Conservation (phyloP, 2,888 invertebrate genomes). For the Phengaris alcon region DNA sequence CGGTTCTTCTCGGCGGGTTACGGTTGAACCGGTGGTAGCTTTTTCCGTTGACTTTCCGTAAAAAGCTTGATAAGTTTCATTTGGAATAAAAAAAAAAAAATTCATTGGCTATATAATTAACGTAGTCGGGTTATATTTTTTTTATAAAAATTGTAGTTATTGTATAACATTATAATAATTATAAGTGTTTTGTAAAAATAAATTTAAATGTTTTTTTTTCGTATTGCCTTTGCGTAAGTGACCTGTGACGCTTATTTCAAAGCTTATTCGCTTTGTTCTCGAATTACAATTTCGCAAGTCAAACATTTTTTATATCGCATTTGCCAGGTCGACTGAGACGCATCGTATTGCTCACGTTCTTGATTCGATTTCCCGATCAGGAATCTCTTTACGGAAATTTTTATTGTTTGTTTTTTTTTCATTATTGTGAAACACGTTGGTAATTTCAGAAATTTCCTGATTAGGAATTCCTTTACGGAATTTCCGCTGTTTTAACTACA, state of each 20-base stretch:
- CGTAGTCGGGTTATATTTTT: too few relatives aligned
- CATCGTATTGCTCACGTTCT: neutral
- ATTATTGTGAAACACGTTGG: neutral
- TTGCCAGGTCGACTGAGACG: neutral
- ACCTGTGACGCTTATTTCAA: neutral
- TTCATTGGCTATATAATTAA: too few relatives aligned
- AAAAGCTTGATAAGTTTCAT: too few relatives aligned
- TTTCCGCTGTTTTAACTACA: too few relatives aligned
- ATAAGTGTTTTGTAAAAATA: neutral
- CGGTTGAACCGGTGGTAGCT: too few relatives aligned
- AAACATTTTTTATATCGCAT: slow-evolving; percentile 11
- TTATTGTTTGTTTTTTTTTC: slow-evolving; percentile 4
- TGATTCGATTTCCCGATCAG: neutral
- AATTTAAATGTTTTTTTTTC: neutral
- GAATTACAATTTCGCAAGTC: slow-evolving; percentile 1
- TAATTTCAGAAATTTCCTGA: neutral
- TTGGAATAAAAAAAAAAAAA: too few relatives aligned
- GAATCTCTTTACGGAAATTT: neutral
- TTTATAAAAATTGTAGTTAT: too few relatives aligned
- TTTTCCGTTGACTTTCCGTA: too few relatives aligned
- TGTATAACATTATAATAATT: neutral
- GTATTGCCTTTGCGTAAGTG: neutral
- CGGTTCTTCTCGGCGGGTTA: too few relatives aligned
- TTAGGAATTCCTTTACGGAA: too few relatives aligned
- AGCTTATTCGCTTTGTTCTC: slow-evolving; percentile 1